These are phyloP conservation scores for Choloepus didactylus DNA, from an alignment of 2,797 vertebrate genomes.

Conservation along the genomic window DNA sequence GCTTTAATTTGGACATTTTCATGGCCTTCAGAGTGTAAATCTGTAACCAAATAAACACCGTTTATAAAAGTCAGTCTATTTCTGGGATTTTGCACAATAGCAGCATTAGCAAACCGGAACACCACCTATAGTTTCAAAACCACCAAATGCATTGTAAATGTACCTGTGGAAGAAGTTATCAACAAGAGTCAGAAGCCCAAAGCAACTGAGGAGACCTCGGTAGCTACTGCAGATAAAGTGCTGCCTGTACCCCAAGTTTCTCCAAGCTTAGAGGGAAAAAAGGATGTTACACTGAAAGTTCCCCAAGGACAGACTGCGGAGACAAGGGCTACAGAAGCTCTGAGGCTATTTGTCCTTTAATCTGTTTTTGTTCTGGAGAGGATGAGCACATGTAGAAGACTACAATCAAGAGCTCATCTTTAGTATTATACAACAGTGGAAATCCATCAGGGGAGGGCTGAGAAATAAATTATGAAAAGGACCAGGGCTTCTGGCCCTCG, in stretches of 20 bases:
- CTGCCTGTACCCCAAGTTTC: not conserved
- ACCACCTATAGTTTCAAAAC: not conserved
- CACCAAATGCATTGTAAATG: conserved; percentile 8
- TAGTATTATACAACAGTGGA: not conserved
- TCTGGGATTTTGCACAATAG: too few relatives aligned
- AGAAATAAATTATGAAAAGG: not conserved
- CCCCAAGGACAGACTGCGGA: not conserved
- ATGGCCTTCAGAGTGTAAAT: too few relatives aligned
- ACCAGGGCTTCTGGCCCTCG: not conserved
- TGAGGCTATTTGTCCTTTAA: conserved; percentile 12
- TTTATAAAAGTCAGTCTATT: too few relatives aligned
- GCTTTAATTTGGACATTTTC: too few relatives aligned
- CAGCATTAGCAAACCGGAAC: too few relatives aligned
- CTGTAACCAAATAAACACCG: too few relatives aligned
- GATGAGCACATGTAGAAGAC: not conserved
- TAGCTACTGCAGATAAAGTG: not conserved
- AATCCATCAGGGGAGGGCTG: not conserved
- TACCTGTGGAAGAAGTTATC: not conserved
- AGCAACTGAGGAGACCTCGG: not conserved
- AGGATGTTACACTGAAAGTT: not conserved
- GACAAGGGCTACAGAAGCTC: not conserved
- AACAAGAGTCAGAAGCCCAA: not conserved
- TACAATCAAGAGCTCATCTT: not conserved
- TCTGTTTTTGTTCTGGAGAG: not conserved
- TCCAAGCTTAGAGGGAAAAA: not conserved